Base-by-base conservation (phyloP, 2,113 vertebrate species). In the Gavialis gangeticus region DNA sequence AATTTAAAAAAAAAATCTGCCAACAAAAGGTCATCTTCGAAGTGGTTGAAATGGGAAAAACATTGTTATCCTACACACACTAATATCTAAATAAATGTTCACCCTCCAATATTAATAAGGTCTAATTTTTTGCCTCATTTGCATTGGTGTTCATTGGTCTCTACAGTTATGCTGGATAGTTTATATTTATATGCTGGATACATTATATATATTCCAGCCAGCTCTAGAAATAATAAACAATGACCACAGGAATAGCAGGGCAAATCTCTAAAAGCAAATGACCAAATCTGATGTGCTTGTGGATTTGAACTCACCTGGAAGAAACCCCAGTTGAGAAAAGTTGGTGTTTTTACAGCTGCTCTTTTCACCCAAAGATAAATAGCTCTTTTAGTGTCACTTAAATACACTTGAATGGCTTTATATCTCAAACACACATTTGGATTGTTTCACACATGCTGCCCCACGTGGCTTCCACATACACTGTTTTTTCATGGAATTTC, bases 221-320 rank as follows among this genome's bases (percentile, higher is more conserved):
- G 3, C 4, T 62, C 78, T 91, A 96, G 92, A 92, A 93, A 91
- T 82, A 97, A 96, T 93, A 94, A 94, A 92, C 92, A 88, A 75
- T 93, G 91, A 59, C 88, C n/a, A 85, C 76, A 84, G 46, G 88
- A 94, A 94, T 91, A 88, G 87, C 76, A 90, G 82, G 16, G 71
- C 66, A 94, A 90, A 94, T 94, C 95, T 88, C 76, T 93, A 78
- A 92, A 96, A 94, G 96, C 82, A 96, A 94, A 96, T 81, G 21
- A 54, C 86, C 79, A 19, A 34, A 91, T 88, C 56, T 88, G 89
- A 90, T 93, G 91, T 75, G 30, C 85, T 88, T 92, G 88, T 76
- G 79, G 56, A 88, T 95, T 90, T 95, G 67, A 96, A 76, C 79
- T 94, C 86, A 95, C 96, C 88, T 95, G 92, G 84, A 95, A 96